These are phyloP conservation scores for Hyles lineata DNA, from an alignment of 2,888 invertebrate genomes.

Conservation along the genomic window DNA sequence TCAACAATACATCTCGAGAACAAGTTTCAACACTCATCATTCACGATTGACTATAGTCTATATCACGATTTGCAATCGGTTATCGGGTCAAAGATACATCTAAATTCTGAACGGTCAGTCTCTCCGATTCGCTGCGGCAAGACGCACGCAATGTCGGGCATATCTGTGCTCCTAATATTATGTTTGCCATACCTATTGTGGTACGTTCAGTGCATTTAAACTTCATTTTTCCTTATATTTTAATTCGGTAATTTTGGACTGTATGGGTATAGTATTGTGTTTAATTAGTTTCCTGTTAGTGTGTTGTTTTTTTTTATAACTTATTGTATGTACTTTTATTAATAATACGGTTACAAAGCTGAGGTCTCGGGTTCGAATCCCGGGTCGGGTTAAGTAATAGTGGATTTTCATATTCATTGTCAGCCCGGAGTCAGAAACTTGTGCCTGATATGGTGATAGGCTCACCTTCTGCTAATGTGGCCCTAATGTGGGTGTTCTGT, in stretches of 20 bases:
- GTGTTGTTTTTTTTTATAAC: not conserved
- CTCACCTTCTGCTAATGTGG: too few species aligned
- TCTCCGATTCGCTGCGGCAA: not conserved
- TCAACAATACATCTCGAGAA: too few species aligned
- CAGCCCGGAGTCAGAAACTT: too few species aligned
- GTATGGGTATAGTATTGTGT: not conserved
- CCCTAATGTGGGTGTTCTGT: too few species aligned
- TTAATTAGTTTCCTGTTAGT: not conserved
- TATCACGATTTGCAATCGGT: not conserved
- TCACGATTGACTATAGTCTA: not conserved
- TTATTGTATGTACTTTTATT: too few species aligned
- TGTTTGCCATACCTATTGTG: not conserved
- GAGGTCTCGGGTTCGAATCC: too few species aligned
- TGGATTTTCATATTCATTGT: too few species aligned
- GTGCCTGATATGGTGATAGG: too few species aligned
- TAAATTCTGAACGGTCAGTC: not conserved
- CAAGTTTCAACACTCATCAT: too few species aligned
- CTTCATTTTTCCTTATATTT: not conserved
- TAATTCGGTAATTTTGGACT: not conserved
- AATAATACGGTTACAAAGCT: too few species aligned
- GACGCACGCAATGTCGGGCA: not conserved
- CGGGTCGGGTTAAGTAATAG: too few species aligned
- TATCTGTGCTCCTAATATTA: not conserved
- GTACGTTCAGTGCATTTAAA: not conserved
- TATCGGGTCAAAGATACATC: conserved; percentile 2